A percentile compares a stretch with the other conserved stretches of the same genome.
phyloP scores from a whole-genome alignment of 2,113 vertebrate species.

The Crocuta crocuta region DNA sequence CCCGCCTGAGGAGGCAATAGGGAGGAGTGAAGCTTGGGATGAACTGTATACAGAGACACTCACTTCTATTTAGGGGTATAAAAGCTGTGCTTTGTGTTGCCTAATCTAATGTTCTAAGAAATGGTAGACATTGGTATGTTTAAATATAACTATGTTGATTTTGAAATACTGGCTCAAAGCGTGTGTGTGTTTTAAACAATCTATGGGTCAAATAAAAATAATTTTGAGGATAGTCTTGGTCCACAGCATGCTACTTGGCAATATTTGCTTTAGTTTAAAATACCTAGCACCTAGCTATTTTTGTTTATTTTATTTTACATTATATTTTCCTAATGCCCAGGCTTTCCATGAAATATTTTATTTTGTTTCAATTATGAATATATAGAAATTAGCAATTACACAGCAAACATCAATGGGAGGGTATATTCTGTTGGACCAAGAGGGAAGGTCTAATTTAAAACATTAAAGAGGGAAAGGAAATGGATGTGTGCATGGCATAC shows the following conservation, averaged over 20 bases:
- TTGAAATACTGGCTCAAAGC: neutral
- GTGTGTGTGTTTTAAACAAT: neutral
- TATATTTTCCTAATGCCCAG: neutral
- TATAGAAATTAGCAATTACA: neutral
- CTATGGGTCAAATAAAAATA: neutral
- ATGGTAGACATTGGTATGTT: neutral
- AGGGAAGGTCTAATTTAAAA: slow-evolving; percentile 25
- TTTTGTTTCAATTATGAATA: slow-evolving; percentile 8
- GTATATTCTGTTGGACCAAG: neutral
- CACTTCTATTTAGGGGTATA: neutral
- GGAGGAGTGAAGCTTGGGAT: neutral
- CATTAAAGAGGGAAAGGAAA: neutral
- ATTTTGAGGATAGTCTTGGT: neutral
- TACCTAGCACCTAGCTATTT: neutral
- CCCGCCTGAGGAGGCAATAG: neutral
- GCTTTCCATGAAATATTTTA: neutral
- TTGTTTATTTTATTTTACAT: neutral
- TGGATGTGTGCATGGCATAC: neutral
- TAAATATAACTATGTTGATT: slow-evolving; percentile 12
- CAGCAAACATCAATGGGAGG: neutral
- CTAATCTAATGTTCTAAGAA: neutral
- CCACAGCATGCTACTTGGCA: neutral
- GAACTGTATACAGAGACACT: neutral
- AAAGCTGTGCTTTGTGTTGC: neutral
- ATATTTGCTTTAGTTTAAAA: neutral